Evolutionary conservation across 1,140 invertebrate species (phyloP), one percentile per base, ranked within the genome.

Genomic region (Sitobion miscanthi): DNA sequence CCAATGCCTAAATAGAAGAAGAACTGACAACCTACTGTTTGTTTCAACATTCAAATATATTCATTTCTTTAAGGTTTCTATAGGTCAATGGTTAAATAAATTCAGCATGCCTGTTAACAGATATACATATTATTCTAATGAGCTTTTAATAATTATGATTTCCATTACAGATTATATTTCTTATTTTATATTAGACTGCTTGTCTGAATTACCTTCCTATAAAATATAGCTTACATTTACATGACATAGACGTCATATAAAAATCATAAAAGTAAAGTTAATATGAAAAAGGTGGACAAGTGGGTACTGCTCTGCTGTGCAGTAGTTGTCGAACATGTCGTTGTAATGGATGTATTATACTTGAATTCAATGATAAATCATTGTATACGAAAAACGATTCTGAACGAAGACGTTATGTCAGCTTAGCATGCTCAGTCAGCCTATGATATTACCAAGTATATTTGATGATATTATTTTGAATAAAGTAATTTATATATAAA

Each of bases 41-140:
- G 7, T 87, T 87, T 49, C 86, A 47, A 49, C 86, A 30, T 87
- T 87, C n/a, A 87, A 87, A 87, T 47, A 87, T n/a, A 47, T 87
- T 87, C 86, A 49, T n/a, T 87, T 49, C 25, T 42, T 7, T 87
- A 35, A 52, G 86, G 52, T 54, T 54, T 54, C 20, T 54, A 54
- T 54, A 54, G 52, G 47, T 87, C 86, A 87, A 87, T 30, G 47
- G 45, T 87, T 87, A 87, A 87, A 49, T 49, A 49, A 87, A n/a
- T 87, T 49, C 85, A 42, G 77, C 7, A 42, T 49, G 1, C 23
- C n/a, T 49, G 25, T 87, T 49, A 35, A 87, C 45, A 49, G 86
- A n/a, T 87, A 47, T 87, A 49, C 45, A 35, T 38, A 38, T 87
- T 87, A 87, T 87, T 87, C 25, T 87, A 87, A 49, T 49, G 30